phyloP scores from a whole-genome alignment of 2,113 vertebrate species.

The Nesospiza acunhae region DNA sequence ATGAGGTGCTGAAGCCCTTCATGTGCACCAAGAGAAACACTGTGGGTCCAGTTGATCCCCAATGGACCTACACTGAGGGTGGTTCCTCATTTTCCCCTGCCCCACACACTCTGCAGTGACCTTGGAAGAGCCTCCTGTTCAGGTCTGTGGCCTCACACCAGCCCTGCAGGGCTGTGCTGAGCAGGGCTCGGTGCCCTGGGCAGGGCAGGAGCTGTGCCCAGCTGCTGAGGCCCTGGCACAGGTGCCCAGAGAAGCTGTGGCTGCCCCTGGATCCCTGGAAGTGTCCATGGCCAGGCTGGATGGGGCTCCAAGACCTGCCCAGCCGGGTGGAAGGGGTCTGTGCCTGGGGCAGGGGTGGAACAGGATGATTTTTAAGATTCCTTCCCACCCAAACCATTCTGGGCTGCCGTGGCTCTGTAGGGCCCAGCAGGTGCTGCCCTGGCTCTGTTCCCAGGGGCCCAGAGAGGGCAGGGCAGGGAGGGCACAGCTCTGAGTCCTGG shows the following conservation, averaged over 20 bases:
- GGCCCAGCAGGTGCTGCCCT: background rate
- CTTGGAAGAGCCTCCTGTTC: background rate
- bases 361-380: background rate
- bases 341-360: background rate
- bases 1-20: background rate
- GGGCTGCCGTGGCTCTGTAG: too few relatives aligned
- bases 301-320: rapidly evolving
- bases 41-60: background rate
- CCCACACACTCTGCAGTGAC: background rate
- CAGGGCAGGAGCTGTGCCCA: background rate
- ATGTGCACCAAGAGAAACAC: background rate
- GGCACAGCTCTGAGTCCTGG: background rate
- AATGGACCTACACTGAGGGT: too few relatives aligned
- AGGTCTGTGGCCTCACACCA: background rate
- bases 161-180: background rate
- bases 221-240: background rate
- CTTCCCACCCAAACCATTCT: background rate
- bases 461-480: background rate
- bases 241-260: background rate
- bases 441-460: background rate
- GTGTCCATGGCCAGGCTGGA: background rate
- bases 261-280: background rate
- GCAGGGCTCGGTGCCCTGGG: background rate
- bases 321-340: background rate
- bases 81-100: background rate